Conservation (phyloP, 2,797 vertebrate species). For the Numenius phaeopus region DNA sequence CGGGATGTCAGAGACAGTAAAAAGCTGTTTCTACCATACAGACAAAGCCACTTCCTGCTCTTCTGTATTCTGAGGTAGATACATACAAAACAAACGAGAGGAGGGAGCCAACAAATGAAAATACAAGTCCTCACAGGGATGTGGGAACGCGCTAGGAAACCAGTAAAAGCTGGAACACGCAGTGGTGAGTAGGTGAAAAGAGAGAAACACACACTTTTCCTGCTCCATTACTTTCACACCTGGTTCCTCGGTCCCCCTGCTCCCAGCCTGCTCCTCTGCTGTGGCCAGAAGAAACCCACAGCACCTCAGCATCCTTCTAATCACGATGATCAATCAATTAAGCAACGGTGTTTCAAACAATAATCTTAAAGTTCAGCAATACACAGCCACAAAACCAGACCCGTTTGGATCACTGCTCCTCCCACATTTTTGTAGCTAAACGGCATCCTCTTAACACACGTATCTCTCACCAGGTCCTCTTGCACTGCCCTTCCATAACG, state of each 20-base stretch:
- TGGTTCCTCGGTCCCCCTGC: not conserved
- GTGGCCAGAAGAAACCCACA: not conserved
- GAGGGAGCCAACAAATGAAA: not conserved
- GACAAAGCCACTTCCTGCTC: not conserved
- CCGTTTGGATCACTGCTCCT: not conserved
- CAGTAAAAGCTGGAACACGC: not conserved
- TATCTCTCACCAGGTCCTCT: not conserved
- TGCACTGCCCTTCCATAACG: not conserved
- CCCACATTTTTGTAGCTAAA: not conserved
- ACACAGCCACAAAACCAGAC: not conserved
- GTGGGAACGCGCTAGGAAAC: not conserved
- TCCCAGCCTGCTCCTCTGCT: not conserved
- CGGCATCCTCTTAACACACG: not conserved
- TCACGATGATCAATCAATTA: not conserved
- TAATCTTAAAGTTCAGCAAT: not conserved
- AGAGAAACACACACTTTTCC: not conserved
- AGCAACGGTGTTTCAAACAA: not conserved
- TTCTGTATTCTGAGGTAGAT: not conserved
- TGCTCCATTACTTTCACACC: not conserved
- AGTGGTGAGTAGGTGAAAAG: not conserved
- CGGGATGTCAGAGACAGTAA: not conserved
- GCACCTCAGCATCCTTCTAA: not conserved
- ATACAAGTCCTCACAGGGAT: not conserved
- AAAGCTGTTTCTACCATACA: not conserved
- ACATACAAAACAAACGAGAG: not conserved